Evolutionary conservation across 2,113 vertebrate genomes (phyloP).

Genomic region (Sceloporus tristichus): DNA sequence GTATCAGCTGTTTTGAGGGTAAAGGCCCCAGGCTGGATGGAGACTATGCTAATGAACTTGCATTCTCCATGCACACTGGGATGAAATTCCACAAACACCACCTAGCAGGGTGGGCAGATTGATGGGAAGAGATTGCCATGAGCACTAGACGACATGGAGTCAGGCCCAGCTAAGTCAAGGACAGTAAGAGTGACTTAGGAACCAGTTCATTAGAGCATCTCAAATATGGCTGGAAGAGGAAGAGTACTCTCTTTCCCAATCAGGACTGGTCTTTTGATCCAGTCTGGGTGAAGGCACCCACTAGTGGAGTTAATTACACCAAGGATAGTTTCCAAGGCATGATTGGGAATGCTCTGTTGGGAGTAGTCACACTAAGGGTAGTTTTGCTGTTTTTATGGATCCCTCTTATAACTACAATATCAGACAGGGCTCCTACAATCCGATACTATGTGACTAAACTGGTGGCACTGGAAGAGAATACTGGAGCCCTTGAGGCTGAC

Average conservation of each 20-base stretch:
- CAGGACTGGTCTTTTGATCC: neutral
- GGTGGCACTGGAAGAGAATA: constrained; percentile 75
- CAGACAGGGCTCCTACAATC: neutral
- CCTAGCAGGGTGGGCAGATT: neutral
- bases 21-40: neutral
- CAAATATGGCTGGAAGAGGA: neutral
- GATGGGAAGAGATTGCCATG: neutral
- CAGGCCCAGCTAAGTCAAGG: neutral
- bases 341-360: too few relatives aligned
- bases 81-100: neutral
- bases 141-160: neutral
- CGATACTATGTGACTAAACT: constrained; percentile 43
- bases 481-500: constrained; percentile 70
- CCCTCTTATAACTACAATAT: neutral
- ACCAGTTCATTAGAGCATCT: neutral
- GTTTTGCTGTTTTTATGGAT: constrained; percentile 7
- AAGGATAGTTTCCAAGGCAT: neutral
- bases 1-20: neutral
- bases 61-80: neutral
- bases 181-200: neutral
- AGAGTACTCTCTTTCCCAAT: neutral
- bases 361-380: neutral
- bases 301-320: neutral
- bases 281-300: neutral
- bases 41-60: constrained; percentile 3